Conservation (phyloP, 2,113 vertebrate species). For the Osmerus mordax region DNA sequence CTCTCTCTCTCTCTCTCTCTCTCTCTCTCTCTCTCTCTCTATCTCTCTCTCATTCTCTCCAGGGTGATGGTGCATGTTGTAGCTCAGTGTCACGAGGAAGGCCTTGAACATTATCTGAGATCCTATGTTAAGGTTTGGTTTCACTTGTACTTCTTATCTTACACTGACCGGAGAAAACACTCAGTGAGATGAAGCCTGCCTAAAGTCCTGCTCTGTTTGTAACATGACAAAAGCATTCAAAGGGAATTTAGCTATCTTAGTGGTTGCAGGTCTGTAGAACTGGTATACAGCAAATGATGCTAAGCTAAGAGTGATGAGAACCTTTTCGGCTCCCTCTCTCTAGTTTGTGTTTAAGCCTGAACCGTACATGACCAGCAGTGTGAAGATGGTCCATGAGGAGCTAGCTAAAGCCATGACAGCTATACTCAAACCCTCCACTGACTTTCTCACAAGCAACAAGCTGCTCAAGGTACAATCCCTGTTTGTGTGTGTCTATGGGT, state of each 20-base stretch:
- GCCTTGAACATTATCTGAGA: slow-evolving; percentile 90
- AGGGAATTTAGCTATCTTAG: not conserved
- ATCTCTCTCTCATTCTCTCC: slow-evolving; percentile 21
- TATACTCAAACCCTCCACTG: slow-evolving; percentile 93
- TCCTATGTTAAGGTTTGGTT: slow-evolving; percentile 90
- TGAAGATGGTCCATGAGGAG: slow-evolving; percentile 94
- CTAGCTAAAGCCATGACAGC: slow-evolving; percentile 92
- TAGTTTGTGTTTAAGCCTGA: slow-evolving; percentile 95
- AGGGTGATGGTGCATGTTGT: slow-evolving; percentile 98
- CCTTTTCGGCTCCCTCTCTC: slow-evolving; percentile 2
- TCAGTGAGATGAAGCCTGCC: not conserved
- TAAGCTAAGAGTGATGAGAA: too few relatives aligned
- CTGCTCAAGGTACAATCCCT: slow-evolving; percentile 83
- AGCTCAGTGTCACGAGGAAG: slow-evolving; percentile 97
- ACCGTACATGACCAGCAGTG: slow-evolving; percentile 73
- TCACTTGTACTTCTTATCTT: too few relatives aligned
- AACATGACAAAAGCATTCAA: not conserved
- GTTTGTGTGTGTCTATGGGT: not conserved
- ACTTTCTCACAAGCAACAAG: slow-evolving; percentile 97
- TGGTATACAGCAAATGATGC: too few relatives aligned
- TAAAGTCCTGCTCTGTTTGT: not conserved
- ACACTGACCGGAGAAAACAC: not conserved
- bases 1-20: not conserved
- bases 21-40: not conserved
- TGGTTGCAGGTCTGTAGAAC: too few relatives aligned